Conservation (phyloP, 2,113 vertebrate genomes). For the Chascanopsetta lugubris region DNA sequence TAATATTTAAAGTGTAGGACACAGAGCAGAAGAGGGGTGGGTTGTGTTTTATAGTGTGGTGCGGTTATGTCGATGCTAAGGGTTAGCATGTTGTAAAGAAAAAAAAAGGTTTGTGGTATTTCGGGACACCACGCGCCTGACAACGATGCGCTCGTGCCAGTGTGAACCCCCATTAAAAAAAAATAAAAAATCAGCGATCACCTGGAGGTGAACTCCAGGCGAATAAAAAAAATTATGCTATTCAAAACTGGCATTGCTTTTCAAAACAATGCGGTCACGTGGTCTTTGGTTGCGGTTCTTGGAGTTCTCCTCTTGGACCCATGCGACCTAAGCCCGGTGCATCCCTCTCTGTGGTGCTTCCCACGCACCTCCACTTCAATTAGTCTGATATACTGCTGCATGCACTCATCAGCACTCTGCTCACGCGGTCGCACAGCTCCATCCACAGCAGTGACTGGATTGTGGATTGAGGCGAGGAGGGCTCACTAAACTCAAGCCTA, state of each 20-base stretch:
- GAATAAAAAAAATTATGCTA: too few species aligned
- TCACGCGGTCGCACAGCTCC: slow-evolving; percentile 24
- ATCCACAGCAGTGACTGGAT: background rate
- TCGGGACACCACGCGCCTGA: background rate
- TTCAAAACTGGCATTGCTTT: too few species aligned
- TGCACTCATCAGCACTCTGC: slow-evolving; percentile 23
- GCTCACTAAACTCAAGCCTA: slow-evolving; percentile 37
- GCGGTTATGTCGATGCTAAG: background rate
- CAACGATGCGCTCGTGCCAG: too few species aligned
- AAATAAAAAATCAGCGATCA: too few species aligned
- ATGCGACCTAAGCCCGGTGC: too few species aligned
- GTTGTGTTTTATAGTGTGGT: slow-evolving; percentile 6
- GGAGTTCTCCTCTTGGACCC: too few species aligned
- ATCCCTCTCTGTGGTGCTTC: too few species aligned
- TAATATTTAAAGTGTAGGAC: background rate
- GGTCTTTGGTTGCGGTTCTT: too few species aligned
- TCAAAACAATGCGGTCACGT: background rate
- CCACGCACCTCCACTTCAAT: background rate
- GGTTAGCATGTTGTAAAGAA: background rate
- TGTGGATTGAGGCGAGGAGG: slow-evolving; percentile 1
- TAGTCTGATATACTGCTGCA: too few species aligned
- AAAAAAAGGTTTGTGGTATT: background rate
- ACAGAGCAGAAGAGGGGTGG: background rate
- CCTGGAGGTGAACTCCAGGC: too few species aligned
- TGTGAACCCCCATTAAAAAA: too few species aligned